Evolutionary conservation across 1,140 invertebrate genomes (phyloP).

Genomic region (Laodelphax striatellus): DNA sequence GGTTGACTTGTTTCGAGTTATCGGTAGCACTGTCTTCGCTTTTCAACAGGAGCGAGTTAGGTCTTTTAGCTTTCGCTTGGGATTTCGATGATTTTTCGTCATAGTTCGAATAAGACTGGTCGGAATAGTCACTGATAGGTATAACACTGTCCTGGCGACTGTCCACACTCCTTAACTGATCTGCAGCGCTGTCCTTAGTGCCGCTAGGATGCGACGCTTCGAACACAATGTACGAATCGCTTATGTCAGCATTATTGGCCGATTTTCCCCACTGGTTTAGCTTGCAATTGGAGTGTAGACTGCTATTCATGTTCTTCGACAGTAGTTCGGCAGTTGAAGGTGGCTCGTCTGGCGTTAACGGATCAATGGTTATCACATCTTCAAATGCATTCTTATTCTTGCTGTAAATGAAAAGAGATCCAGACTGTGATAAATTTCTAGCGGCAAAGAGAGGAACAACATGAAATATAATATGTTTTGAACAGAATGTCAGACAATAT

Average conservation of each 20-base stretch:
- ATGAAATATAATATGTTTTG: too few relatives aligned
- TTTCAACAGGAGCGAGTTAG: slow-evolving; percentile 8
- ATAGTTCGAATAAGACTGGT: neutral
- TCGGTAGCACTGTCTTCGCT: neutral
- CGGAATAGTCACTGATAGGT: neutral
- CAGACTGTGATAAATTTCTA: too few relatives aligned
- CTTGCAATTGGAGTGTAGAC: too few relatives aligned
- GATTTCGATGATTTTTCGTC: too few relatives aligned
- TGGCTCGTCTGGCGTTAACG: too few relatives aligned
- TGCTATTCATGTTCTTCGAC: too few relatives aligned
- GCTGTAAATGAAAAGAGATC: neutral
- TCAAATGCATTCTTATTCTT: neutral
- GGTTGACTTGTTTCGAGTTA: neutral
- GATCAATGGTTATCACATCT: neutral
- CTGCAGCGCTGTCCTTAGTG: neutral
- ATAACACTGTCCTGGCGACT: neutral
- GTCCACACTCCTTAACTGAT: neutral
- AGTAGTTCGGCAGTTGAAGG: too few relatives aligned
- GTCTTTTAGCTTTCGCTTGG: neutral
- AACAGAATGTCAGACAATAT: too few relatives aligned
- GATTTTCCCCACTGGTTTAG: too few relatives aligned
- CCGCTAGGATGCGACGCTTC: slow-evolving; percentile 23
- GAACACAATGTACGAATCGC: slow-evolving; percentile 30
- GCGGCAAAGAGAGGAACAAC: too few relatives aligned
- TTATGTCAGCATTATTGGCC: slow-evolving; percentile 11